Base-by-base conservation (phyloP, 1,140 invertebrate species). In the Mamestra configurata region DNA sequence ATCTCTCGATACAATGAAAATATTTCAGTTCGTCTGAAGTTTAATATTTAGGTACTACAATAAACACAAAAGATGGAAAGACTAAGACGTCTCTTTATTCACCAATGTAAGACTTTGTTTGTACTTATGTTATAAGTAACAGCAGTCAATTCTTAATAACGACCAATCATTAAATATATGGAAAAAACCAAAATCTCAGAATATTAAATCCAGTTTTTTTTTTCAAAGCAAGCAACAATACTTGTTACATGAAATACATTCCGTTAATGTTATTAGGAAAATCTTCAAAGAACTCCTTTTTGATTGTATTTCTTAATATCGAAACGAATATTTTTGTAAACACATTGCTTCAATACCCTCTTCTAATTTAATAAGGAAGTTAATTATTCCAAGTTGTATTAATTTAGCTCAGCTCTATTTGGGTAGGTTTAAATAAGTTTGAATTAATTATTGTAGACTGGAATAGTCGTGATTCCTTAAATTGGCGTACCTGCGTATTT, bases 281-380 rank as follows among this genome's bases (percentile, higher is more conserved):
- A 66, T 66, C 61, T 66, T 66, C 61, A 66, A 66, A 66, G 61
- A 24, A 66, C 13, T 22, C 57, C 37, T 66, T 37, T 64, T 31
- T 31, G 5, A 66, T 22, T 66, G 61, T 66, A 40, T 66, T 66
- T n/a, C 37, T 8, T 22, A 43, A 40, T 43, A 66, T 66, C 37
- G 18, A 66, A 66, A 66, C 11, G 24, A 11, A 61, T 61, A 61
- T 66, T 66, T 66, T 37, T 66, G 18, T 66, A 40, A 27, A 27
- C 27, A n/a, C 27, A n/a, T n/a, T n/a, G 13, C 27, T 18, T 61
- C 35, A 35, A 18, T 61, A 37, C 15, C 57, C 15, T 61, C 4
- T 15, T 15, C 27, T 59, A 59, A 59, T 59, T 31, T 31, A 55
- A n/a, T 59, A 2, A 59, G 24, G 13, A 5, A 31, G 27, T 31